A percentile compares a stretch with the other conserved stretches of the same genome.
These are phyloP conservation scores for Carassius carassius DNA, from an alignment of 2,113 vertebrate species.

Conservation along the genomic window DNA sequence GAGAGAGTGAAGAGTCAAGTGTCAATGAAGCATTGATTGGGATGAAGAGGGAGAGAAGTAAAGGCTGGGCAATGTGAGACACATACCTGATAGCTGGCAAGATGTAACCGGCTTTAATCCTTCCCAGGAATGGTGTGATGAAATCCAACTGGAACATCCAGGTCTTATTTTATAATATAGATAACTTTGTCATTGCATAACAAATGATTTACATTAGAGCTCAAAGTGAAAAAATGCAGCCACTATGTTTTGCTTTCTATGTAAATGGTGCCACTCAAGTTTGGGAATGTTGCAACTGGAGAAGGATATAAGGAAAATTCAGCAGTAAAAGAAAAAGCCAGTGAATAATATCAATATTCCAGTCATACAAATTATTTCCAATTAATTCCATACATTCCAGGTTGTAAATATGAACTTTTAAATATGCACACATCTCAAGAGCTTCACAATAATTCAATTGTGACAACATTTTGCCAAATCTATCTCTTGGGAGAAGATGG, in stretches of 20 bases:
- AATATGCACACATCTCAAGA: not conserved
- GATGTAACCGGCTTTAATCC: slow-evolving; percentile 6
- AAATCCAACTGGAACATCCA: not conserved
- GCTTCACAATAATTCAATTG: not conserved
- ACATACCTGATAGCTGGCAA: slow-evolving; percentile 34
- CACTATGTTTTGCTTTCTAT: not conserved
- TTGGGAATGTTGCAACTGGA: slow-evolving; percentile 30
- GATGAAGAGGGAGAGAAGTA: slow-evolving; percentile 42
- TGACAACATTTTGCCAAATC: not conserved
- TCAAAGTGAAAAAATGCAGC: not conserved
- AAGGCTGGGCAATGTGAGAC: slow-evolving; percentile 32
- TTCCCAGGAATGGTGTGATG: not conserved
- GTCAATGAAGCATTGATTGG: slow-evolving; percentile 56
- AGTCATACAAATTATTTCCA: not conserved
- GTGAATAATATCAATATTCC: not conserved
- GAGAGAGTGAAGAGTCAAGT: slow-evolving; percentile 61
- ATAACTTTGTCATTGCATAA: not conserved
- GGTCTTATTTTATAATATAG: not conserved
- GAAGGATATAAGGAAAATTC: not conserved
- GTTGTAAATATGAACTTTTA: not conserved
- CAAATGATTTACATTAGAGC: not conserved
- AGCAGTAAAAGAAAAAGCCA: not conserved
- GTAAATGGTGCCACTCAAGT: not conserved
- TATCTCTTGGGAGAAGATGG: not conserved
- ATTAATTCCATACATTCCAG: not conserved